Conservation (phyloP, 1,140 invertebrate genomes). For the Papilio helenus region DNA sequence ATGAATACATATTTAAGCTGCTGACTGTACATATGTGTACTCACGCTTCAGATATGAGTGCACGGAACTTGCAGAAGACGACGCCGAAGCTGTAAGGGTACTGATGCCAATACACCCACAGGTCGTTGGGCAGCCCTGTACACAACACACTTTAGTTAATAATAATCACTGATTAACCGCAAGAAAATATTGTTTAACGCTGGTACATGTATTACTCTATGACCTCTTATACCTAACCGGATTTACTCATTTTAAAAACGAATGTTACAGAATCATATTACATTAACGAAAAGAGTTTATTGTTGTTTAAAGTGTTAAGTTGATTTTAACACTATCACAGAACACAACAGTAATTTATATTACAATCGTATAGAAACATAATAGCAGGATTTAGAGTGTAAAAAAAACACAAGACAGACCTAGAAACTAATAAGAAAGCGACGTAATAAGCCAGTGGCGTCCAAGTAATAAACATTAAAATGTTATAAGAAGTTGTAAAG, state of each 20-base stretch:
- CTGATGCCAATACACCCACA: slow-evolving; percentile 95
- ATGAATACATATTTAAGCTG: background rate
- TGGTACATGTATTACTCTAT: too few relatives aligned
- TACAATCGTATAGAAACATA: too few relatives aligned
- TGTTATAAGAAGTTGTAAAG: background rate
- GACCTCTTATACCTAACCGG: too few relatives aligned
- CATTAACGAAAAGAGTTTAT: too few relatives aligned
- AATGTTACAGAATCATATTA: too few relatives aligned
- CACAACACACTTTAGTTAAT: slow-evolving; percentile 43
- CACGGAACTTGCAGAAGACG: slow-evolving; percentile 92
- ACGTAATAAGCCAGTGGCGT: background rate
- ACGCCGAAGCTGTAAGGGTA: slow-evolving; percentile 95
- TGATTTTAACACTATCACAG: too few relatives aligned
- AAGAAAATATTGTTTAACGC: too few relatives aligned
- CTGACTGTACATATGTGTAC: slow-evolving; percentile 59
- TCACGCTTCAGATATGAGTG: slow-evolving; percentile 93
- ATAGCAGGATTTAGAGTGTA: background rate
- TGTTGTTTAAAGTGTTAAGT: too few relatives aligned
- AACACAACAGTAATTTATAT: too few relatives aligned
- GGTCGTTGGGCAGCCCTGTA: slow-evolving; percentile 93
- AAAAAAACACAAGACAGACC: background rate
- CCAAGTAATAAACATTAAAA: background rate
- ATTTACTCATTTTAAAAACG: too few relatives aligned
- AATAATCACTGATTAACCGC: too few relatives aligned
- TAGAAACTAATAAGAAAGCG: background rate